A percentile compares a stretch with the other conserved stretches of the same genome.
phyloP scores from a whole-genome alignment of 1,140 invertebrate genomes.

The Halotydeus destructor region DNA sequence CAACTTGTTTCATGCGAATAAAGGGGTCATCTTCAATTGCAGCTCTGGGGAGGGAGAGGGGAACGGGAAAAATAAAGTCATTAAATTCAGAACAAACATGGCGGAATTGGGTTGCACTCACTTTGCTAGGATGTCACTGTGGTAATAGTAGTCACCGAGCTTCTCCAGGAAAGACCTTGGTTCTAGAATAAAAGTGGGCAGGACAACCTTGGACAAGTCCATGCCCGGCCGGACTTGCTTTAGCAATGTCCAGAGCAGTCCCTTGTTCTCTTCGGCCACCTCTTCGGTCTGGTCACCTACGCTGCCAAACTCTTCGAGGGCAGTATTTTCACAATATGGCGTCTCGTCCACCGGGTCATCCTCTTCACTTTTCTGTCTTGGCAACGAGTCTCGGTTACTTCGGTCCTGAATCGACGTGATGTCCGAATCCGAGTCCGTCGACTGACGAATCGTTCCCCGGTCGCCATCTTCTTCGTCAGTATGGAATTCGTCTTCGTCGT shows the following conservation, averaged over 20 bases:
- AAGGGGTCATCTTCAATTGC: constrained; percentile 67
- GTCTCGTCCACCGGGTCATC: constrained; percentile 32
- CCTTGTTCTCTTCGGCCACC: constrained; percentile 81
- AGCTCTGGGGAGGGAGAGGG: constrained; percentile 39
- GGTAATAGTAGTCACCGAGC: constrained; percentile 77
- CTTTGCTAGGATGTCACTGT: constrained; percentile 68
- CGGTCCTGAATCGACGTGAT: neutral
- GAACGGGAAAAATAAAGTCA: constrained; percentile 1
- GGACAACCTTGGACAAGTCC: constrained; percentile 84
- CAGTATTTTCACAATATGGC: constrained; percentile 33
- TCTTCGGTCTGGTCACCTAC: constrained; percentile 74
- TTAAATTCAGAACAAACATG: constrained; percentile 5
- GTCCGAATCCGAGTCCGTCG: constrained; percentile 24
- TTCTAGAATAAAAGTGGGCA: constrained; percentile 55
- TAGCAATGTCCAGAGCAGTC: constrained; percentile 72
- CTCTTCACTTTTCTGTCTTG: constrained; percentile 19
- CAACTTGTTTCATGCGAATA: constrained; percentile 64
- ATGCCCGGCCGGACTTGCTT: constrained; percentile 83
- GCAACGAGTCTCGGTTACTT: neutral
- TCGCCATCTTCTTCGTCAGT: constrained; percentile 27
- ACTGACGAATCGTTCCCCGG: constrained; percentile 9
- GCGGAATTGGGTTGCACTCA: constrained; percentile 35
- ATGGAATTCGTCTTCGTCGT: constrained; percentile 24
- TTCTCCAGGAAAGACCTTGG: constrained; percentile 82
- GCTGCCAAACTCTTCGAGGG: constrained; percentile 43